Evolutionary conservation across 2,113 vertebrate species (phyloP), one percentile per base, ranked within the genome.

Genomic region (Irena cyanogastra): DNA sequence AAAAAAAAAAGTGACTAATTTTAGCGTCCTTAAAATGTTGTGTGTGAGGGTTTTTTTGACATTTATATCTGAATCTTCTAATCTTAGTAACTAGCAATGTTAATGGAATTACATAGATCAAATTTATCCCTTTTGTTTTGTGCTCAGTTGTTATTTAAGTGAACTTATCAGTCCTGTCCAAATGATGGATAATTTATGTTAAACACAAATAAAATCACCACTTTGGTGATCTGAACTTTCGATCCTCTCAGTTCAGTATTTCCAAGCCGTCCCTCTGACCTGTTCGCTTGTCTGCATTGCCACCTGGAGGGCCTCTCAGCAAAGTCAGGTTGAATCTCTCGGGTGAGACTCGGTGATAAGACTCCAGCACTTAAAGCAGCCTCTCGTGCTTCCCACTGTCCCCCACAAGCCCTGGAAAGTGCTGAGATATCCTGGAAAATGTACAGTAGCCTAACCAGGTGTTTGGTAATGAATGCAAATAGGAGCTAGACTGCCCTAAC

Each of bases 281-380:
- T 92, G 86, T 96, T 95, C 66, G 80, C 60, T 96, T 96, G 96
- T 83, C 92, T 96, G 80, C 76, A 97, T 93, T 97, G 96, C 95
- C 96, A 97, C 90, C 94, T 96, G 83, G 91, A 97, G 96, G 96
- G 72, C 80, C 89, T 92, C 72, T 47, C 20, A 63, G 95, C 64
- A 95, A 96, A 94, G 81, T 94, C 91, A 95, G 52, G 47, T 56
- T 47, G 35, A 94, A 92, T 60, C 87, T 27, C 12, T 54, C 12
- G 8, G 4, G 13, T 35, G 17, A 93, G 30, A 78, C 68, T 56
- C 6, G 3, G 16, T 47, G 11, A 26, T 50, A 53, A 37, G 41
- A 28, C 18, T 83, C 33, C 52, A 56, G 1, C 10, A 81, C 21
- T 37, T 41, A 31, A 57, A 93, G 30, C 30, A 91, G 84, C 15